These are phyloP conservation scores for Altica lythri DNA, from an alignment of 2,888 invertebrate species.

Conservation along the genomic window DNA sequence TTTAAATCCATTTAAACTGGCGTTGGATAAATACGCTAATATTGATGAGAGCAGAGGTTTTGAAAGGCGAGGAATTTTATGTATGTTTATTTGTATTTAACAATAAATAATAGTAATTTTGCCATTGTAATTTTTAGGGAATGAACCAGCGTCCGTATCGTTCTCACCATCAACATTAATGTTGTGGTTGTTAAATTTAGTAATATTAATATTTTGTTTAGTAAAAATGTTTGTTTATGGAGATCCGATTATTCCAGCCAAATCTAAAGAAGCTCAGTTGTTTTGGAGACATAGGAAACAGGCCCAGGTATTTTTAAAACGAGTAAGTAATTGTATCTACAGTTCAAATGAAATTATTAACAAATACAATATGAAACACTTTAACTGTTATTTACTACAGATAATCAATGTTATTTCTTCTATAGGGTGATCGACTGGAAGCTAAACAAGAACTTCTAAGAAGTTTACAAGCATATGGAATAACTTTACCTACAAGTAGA, in stretches of 20 bases:
- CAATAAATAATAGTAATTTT: slow-evolving; percentile 15
- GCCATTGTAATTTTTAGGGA: slow-evolving; percentile 47
- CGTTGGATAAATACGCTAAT: slow-evolving; percentile 63
- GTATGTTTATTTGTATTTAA: too few relatives aligned
- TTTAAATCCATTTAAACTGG: slow-evolving; percentile 85
- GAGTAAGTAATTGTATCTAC: slow-evolving; percentile 35
- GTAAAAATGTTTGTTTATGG: slow-evolving; percentile 85
- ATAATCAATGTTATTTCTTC: too few relatives aligned
- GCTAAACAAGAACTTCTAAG: slow-evolving; percentile 75
- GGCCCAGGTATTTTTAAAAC: slow-evolving; percentile 75
- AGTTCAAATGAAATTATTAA: too few relatives aligned
- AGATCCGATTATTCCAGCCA: slow-evolving; percentile 81
- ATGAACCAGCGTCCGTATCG: slow-evolving; percentile 52
- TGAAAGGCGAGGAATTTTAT: slow-evolving; percentile 19
- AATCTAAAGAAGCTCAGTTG: slow-evolving; percentile 77
- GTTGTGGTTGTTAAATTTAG: slow-evolving; percentile 72
- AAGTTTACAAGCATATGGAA: slow-evolving; percentile 75
- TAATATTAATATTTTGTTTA: slow-evolving; percentile 75
- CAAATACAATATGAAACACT: too few relatives aligned
- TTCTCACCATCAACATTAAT: slow-evolving; percentile 64
- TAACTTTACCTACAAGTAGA: slow-evolving; percentile 71
- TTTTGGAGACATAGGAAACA: slow-evolving; percentile 85
- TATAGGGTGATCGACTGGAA: slow-evolving; percentile 68
- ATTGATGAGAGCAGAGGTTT: slow-evolving; percentile 55
- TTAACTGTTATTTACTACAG: too few relatives aligned